Conservation (phyloP, 2,797 vertebrate species). For the Rhynchotus rufescens region DNA sequence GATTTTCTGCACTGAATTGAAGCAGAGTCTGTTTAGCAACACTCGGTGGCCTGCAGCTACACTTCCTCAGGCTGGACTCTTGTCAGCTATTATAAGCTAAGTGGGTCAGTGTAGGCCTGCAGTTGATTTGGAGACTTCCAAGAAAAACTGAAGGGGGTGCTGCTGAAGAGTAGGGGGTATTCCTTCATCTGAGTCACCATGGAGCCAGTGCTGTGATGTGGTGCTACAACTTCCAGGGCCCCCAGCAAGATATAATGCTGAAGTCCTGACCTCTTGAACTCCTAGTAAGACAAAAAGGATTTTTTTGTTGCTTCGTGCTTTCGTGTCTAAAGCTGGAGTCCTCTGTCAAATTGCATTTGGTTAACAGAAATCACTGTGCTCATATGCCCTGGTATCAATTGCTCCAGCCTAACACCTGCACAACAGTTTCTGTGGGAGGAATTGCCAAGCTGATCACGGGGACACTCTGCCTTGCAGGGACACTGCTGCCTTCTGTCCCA, state of each 20-base stretch:
- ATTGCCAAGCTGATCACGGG: neutral
- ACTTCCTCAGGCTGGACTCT: neutral
- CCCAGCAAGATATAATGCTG: neutral
- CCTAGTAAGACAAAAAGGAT: neutral
- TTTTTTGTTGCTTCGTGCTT: neutral
- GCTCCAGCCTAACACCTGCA: neutral
- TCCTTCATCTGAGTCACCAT: neutral
- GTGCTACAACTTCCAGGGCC: neutral
- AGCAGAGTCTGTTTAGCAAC: neutral
- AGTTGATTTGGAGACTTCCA: neutral
- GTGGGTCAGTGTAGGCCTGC: neutral
- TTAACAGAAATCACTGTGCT: constrained; percentile 9
- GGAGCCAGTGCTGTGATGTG: neutral
- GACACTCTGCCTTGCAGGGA: neutral
- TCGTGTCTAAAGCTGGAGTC: neutral
- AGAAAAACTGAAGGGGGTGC: neutral
- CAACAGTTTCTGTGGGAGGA: neutral
- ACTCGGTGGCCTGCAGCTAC: neutral
- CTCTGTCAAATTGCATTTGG: neutral
- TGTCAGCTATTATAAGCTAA: neutral
- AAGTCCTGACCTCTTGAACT: neutral
- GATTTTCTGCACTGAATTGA: neutral
- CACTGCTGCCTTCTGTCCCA: neutral
- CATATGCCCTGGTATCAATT: neutral
- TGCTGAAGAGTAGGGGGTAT: neutral